A percentile compares a stretch with the other conserved stretches of the same genome.
Conservation (phyloP, 2,888 invertebrate species). For the Oithona nana region DNA sequence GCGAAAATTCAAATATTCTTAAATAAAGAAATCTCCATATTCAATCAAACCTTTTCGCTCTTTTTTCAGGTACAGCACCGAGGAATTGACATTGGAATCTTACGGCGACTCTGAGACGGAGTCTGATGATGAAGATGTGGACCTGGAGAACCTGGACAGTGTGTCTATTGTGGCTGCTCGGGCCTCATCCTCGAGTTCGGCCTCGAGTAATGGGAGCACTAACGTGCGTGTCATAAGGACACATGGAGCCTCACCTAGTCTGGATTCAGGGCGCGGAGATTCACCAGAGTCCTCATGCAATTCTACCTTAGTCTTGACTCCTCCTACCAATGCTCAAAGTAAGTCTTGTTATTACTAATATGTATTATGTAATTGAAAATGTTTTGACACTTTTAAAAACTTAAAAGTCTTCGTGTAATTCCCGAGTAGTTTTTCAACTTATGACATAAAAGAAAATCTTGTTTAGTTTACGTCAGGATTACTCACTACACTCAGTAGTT, state of each 20-base stretch:
- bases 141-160: slow-evolving; percentile 5
- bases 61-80: slow-evolving; percentile 2
- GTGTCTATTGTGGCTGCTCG: slow-evolving; percentile 7
- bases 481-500: too few species aligned
- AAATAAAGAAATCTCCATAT: too few species aligned
- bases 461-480: too few species aligned
- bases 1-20: too few species aligned
- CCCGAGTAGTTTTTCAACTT: too few species aligned
- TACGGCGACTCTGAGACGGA: slow-evolving; percentile 17
- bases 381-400: too few species aligned
- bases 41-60: too few species aligned
- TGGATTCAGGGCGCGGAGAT: not conserved
- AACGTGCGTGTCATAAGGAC: not conserved
- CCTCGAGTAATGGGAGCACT: not conserved
- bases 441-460: too few species aligned
- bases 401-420: too few species aligned
- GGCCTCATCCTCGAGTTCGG: not conserved
- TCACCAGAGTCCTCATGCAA: not conserved
- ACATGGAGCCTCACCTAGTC: not conserved
- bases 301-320: not conserved
- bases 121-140: slow-evolving; percentile 17
- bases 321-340: not conserved
- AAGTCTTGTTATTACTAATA: too few species aligned
- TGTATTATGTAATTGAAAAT: too few species aligned
- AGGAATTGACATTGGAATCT: not conserved